A percentile compares a stretch with the other conserved stretches of the same genome.
Conservation (phyloP, 1,140 invertebrate genomes). For the Berghia stephanieae region DNA sequence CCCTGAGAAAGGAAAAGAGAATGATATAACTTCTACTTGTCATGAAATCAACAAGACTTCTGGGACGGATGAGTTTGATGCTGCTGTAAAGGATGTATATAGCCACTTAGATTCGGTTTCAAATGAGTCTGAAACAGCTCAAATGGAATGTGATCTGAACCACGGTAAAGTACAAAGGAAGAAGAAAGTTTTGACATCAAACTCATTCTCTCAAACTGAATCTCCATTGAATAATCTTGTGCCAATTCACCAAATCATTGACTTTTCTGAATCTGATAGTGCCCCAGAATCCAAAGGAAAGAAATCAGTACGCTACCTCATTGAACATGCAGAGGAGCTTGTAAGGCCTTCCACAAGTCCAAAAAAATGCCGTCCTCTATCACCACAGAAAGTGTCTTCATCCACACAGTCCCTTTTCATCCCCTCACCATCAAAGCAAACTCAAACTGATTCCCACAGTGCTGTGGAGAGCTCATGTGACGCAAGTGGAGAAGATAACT, state of each 20-base stretch:
- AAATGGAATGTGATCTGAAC: no score
- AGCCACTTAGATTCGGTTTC: no score
- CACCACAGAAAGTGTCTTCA: conserved; percentile 31
- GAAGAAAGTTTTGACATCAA: no score
- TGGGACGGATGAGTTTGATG: neutral
- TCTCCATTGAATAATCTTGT: neutral
- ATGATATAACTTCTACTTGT: conserved; percentile 27
- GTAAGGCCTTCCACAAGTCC: conserved; percentile 36
- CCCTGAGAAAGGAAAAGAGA: neutral
- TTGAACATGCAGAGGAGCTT: conserved; percentile 51
- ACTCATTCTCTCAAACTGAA: no score
- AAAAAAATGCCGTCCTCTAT: conserved; percentile 19
- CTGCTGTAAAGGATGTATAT: neutral
- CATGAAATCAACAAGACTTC: neutral
- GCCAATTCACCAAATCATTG: neutral
- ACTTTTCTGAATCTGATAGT: conserved; percentile 36
- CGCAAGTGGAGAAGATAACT: conserved; percentile 89
- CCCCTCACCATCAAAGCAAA: conserved; percentile 37
- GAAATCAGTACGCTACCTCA: conserved; percentile 43
- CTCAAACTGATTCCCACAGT: conserved; percentile 34
- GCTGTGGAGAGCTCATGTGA: conserved; percentile 73
- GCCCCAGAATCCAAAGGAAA: conserved; percentile 39
- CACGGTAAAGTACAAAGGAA: no score
- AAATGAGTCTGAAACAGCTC: no score
- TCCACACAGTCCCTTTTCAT: conserved; percentile 1